Evolutionary conservation across 1,140 invertebrate species (phyloP).

Genomic region (Aphelinus certus): DNA sequence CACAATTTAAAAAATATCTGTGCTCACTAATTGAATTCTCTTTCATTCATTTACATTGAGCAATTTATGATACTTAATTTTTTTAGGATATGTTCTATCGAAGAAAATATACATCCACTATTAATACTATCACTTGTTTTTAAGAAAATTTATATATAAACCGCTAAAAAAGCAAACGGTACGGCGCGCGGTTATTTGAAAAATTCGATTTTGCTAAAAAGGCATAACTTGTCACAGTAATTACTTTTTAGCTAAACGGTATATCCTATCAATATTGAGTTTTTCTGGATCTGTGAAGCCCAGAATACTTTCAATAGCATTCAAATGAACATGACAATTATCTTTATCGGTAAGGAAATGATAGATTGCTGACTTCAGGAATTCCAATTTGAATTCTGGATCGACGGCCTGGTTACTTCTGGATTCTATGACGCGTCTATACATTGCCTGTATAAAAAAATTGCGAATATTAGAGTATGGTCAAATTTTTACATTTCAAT

Average conservation of each 20-base stretch:
- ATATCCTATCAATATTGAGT: conserved; percentile 74
- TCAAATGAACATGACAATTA: conserved; percentile 83
- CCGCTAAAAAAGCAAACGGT: not conserved
- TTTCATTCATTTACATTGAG: not conserved
- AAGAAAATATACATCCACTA: not conserved
- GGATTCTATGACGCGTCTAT: conserved; percentile 79
- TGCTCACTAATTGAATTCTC: not conserved
- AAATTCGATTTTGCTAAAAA: conserved; percentile 11
- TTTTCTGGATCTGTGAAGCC: conserved; percentile 81
- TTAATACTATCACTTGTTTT: not conserved
- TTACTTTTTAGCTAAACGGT: conserved; percentile 54
- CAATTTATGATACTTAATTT: conserved; percentile 14
- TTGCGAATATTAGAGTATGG: too few species aligned
- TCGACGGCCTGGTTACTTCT: conserved; percentile 76
- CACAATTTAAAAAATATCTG: conserved; percentile 16
- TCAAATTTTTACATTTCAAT: conserved; percentile 9
- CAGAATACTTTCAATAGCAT: conserved; percentile 87
- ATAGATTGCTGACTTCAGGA: conserved; percentile 89
- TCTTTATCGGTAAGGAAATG: conserved; percentile 89
- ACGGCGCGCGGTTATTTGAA: conserved; percentile 1
- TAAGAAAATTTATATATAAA: conserved; percentile 2
- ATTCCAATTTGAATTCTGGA: conserved; percentile 82
- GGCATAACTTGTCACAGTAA: conserved; percentile 26
- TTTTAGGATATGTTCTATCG: conserved; percentile 5
- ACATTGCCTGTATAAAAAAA: conserved; percentile 75